Base-by-base conservation (phyloP, 2,113 vertebrate species). In the Pygoscelis antarcticus region DNA sequence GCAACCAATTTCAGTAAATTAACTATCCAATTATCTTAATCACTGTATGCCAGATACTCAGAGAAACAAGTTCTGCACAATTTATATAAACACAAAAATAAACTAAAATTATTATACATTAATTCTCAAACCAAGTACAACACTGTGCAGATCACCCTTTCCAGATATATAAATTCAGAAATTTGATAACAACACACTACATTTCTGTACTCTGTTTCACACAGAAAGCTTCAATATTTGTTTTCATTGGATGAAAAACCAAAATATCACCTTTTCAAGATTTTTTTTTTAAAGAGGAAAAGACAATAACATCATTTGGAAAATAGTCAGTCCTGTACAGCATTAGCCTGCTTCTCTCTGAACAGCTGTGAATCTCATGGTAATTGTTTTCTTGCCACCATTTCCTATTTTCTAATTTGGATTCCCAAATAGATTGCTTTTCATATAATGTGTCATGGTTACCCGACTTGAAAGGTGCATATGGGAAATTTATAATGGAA, bases 21-120 rank as follows among this genome's bases (percentile, higher is more conserved):
- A 95, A 23, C n/a, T 71, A 47, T 74, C 14, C 71, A 92, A 80
- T 92, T 82, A 92, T 83, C 51, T 85, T 94, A 89, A 92, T 89
- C 51, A 92, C 44, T 75, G 62, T 46, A 65, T 84, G 83, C 17
- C 29, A 66, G 21, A 84, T 34, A 79, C 16, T 57, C 81, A 87
- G 23, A 94, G 23, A 89, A 89, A 77, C 11, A 47, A 61, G 7
- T 46, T 66, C 18, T 54, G 46, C 29, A 17, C 7, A 38, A 80
- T 87, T 95, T 77, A 55, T 75, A 21, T 55, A 90, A 77, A 86
- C 17, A 93, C 22, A 55, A 77, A 75, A 84, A 81, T 49, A 60
- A 74, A 36, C 23, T 34, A 8, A 6, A 76, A 16, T 81, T 85
- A 47, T 46, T 79, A 42, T 23, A 57, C 9, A 49, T 76, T 84